Percentiles rank a stretch among this genome's conserved stretches.
Evolutionary conservation across 1,140 invertebrate genomes (phyloP).

Genomic region (Himalopsyche phryganea): DNA sequence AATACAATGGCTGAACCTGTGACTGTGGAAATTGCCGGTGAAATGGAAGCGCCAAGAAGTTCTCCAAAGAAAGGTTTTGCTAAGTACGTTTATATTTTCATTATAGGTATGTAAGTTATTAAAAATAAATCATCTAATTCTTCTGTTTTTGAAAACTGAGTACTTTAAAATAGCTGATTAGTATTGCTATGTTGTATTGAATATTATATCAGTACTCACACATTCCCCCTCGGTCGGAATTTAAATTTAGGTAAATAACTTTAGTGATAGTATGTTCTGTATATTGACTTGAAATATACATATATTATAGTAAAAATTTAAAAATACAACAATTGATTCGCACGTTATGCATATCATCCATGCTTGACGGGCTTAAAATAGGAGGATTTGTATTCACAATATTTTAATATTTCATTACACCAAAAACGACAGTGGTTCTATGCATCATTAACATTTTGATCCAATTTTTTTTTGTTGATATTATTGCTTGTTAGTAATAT

Average conservation of each 20-base stretch:
- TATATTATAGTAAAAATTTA: too few relatives aligned
- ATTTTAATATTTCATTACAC: too few relatives aligned
- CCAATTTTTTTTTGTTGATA: background rate
- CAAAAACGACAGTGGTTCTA: background rate
- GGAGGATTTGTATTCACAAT: too few relatives aligned
- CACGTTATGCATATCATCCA: too few relatives aligned
- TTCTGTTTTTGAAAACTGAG: background rate
- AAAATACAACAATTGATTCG: too few relatives aligned
- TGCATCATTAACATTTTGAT: background rate
- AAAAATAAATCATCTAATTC: background rate
- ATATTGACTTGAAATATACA: too few relatives aligned
- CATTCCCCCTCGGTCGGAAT: too few relatives aligned
- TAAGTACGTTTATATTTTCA: slow-evolving; percentile 13
- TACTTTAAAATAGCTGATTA: background rate
- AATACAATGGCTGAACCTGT: slow-evolving; percentile 25
- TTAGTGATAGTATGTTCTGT: too few relatives aligned
- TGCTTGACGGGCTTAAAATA: too few relatives aligned
- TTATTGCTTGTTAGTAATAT: background rate
- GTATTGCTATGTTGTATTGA: background rate
- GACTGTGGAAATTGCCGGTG: slow-evolving; percentile 39
- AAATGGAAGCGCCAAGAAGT: slow-evolving; percentile 38
- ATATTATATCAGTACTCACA: too few relatives aligned
- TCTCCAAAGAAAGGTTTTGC: slow-evolving; percentile 14
- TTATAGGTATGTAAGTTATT: background rate
- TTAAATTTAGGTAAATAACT: too few relatives aligned